Evolutionary conservation across 2,888 invertebrate genomes (phyloP).

Genomic region (Nemotelus nigrinus): DNA sequence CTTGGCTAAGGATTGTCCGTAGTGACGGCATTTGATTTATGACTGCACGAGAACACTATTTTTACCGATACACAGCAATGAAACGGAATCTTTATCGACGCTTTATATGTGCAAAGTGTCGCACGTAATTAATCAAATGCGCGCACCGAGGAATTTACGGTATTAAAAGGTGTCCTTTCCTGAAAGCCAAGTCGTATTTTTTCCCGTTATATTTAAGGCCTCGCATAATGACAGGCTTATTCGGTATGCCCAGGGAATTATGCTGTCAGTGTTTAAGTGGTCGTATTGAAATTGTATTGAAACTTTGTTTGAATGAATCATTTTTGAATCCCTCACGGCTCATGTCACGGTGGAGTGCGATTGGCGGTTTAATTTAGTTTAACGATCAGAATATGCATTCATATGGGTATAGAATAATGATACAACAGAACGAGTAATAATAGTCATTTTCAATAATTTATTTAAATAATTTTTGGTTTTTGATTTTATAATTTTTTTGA

Average conservation of each 20-base stretch:
- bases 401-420: too few relatives aligned
- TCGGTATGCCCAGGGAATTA: not conserved
- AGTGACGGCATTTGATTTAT: conserved; percentile 5
- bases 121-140: conserved; percentile 13
- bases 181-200: not conserved
- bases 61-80: conserved; percentile 2
- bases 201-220: not conserved
- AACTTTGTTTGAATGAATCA: too few relatives aligned
- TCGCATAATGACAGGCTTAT: not conserved
- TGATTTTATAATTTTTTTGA: too few relatives aligned
- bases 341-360: too few relatives aligned
- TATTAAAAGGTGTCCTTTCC: not conserved
- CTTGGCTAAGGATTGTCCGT: conserved; percentile 6
- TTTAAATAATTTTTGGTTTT: too few relatives aligned
- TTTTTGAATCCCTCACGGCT: too few relatives aligned
- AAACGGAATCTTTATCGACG: conserved; percentile 4
- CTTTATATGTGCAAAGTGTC: conserved; percentile 7
- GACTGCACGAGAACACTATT: conserved; percentile 2
- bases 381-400: too few relatives aligned
- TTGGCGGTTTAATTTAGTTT: too few relatives aligned
- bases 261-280: not conserved
- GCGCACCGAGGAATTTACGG: not conserved
- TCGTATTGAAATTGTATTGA: too few relatives aligned
- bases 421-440: too few relatives aligned
- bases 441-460: too few relatives aligned